Base-by-base conservation (phyloP, 2,797 vertebrate species). In the Babyrousa celebensis region DNA sequence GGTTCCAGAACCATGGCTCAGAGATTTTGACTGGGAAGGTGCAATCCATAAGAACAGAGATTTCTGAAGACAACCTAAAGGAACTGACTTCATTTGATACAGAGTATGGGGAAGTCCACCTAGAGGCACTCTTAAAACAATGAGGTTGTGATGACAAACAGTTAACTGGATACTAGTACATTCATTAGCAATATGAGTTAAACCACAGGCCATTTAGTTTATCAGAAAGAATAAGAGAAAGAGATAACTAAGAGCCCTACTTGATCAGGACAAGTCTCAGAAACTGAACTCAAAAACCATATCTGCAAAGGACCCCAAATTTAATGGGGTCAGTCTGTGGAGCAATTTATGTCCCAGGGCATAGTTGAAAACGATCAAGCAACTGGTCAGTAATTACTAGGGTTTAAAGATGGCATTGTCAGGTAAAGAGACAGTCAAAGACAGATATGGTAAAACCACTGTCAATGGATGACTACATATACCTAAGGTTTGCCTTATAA, bases 61-160 rank as follows among this genome's bases (percentile, higher is more conserved):
- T 88, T 40, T 91, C 40, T 94, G 36, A 94, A 62, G 18, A 16
- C 71, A 74, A 43, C 62, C 67, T 80, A 94, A 89, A 75, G 43
- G 32, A 91, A 78, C 7, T 68, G n/a, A 79, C 58, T 71, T 58
- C 23, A 72, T 65, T 70, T 72, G 52, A 60, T 52, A 65, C 16
- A 48, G 27, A 68, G 18, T 25, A 78, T 8, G 20, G 5, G 25
- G 48, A 93, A 25, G 43, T 85, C 62, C 29, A 89, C 85, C 40
- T 85, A 52, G 89, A 79, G 67, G 27, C 27, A 72, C 27, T 85
- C 63, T 71, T 10, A 40, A 43, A 90, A 52, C 12, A 89, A 89
- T 58, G 25, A 85, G 18, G 15, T 52, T 85, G 20, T 70, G 25
- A 71, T 56, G 20, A 62, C 85, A 56, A 79, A 15, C 15, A 48